Evolutionary conservation across 1,140 invertebrate genomes (phyloP).

Genomic region (Apis mellifera): DNA sequence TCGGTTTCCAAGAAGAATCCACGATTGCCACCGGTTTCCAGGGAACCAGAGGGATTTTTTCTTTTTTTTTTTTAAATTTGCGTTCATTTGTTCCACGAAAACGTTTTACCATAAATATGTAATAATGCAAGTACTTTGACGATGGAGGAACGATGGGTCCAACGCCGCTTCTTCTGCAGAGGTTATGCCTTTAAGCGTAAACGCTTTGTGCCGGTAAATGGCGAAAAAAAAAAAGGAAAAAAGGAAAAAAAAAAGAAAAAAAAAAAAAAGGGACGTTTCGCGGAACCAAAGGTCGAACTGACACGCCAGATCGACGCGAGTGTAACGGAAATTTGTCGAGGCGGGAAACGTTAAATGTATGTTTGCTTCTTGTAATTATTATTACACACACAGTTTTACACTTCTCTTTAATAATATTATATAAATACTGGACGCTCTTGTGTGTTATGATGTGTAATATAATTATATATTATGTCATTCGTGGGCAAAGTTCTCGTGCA

Average conservation of each 20-base stretch:
- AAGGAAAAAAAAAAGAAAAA: too few relatives aligned
- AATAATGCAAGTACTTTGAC: conserved; percentile 3
- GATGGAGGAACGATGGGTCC: background rate
- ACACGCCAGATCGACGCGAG: background rate
- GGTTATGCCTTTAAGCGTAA: conserved; percentile 14
- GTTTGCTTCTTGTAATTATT: background rate
- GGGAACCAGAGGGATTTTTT: conserved; percentile 25
- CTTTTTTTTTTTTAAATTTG: background rate
- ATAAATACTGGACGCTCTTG: too few relatives aligned
- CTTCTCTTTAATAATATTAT: too few relatives aligned
- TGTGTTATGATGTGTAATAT: too few relatives aligned
- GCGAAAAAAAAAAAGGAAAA: background rate
- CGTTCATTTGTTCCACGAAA: conserved; percentile 42
- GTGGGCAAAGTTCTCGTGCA: too few relatives aligned
- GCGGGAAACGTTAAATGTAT: background rate
- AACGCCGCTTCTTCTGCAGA: background rate
- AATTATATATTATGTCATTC: too few relatives aligned
- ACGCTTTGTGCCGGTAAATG: conserved; percentile 9
- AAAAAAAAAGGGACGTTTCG: conserved; percentile 23
- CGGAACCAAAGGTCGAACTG: conserved; percentile 25
- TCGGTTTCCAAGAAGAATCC: conserved; percentile 53
- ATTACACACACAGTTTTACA: background rate
- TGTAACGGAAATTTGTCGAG: conserved; percentile 1
- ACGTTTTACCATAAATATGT: conserved; percentile 50
- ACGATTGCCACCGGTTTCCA: background rate